Conservation (phyloP, 2,888 invertebrate genomes). For the Drosophila nigricruria region DNA sequence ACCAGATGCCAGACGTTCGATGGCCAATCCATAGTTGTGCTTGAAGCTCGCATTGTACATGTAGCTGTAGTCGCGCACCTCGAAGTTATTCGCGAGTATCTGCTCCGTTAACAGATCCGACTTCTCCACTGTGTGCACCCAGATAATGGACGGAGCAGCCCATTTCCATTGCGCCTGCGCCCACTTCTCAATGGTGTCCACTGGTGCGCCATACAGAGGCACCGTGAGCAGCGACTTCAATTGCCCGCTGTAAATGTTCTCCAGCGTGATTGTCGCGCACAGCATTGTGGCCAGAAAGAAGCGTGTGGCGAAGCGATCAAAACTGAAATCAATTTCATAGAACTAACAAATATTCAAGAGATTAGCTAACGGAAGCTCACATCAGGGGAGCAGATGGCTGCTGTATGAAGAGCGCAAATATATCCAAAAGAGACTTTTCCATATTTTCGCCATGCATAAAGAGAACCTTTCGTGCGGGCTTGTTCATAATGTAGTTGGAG, state of each 20-base stretch:
- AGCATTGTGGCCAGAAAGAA: conserved; percentile 80
- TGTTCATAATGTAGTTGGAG: conserved; percentile 39
- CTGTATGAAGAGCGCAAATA: conserved; percentile 83
- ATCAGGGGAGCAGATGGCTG: conserved; percentile 78
- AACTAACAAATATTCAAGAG: neutral
- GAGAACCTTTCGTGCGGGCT: fast-evolving
- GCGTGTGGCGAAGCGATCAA: conserved; percentile 73
- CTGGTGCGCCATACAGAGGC: conserved; percentile 78
- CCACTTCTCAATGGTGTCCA: conserved; percentile 82
- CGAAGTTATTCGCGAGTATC: conserved; percentile 73
- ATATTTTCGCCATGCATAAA: conserved; percentile 55
- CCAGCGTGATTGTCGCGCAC: conserved; percentile 82
- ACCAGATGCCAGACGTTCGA: conserved; percentile 82
- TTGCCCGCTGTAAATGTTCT: conserved; percentile 84
- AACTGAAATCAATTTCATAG: conserved; percentile 44
- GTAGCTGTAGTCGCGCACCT: conserved; percentile 75
- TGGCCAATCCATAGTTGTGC: conserved; percentile 79
- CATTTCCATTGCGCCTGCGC: conserved; percentile 80
- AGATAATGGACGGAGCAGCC: conserved; percentile 83
- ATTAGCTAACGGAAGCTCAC: conserved; percentile 45
- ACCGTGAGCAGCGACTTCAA: conserved; percentile 83
- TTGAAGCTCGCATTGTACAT: conserved; percentile 79
- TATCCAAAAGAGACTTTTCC: conserved; percentile 71
- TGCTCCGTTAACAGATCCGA: conserved; percentile 80
- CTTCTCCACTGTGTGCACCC: conserved; percentile 78